A percentile compares a stretch with the other conserved stretches of the same genome.
phyloP scores from a whole-genome alignment of 2,797 vertebrate species.

The Syngnathus acus region DNA sequence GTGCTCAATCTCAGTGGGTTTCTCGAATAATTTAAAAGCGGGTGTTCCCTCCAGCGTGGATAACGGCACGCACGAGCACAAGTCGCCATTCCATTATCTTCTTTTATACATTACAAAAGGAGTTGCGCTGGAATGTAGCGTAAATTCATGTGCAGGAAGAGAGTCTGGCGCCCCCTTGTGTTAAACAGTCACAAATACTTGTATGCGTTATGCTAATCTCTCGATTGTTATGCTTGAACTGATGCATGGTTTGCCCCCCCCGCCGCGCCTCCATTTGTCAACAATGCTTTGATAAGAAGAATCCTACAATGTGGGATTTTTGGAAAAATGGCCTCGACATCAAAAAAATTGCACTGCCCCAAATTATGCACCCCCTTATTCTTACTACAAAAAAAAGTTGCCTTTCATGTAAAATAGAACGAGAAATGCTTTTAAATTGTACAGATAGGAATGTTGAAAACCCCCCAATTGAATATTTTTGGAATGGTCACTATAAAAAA shows the following conservation, averaged over 20 bases:
- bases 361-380: constrained; percentile 48
- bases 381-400: constrained; percentile 51
- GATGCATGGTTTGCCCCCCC: constrained; percentile 12
- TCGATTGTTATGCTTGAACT: constrained; percentile 1
- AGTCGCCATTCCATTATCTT: constrained; percentile 6
- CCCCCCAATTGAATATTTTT: constrained; percentile 30
- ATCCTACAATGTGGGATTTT: constrained; percentile 34
- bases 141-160: constrained; percentile 1
- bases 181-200: constrained; percentile 9
- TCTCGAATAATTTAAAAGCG: not conserved
- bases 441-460: constrained; percentile 54
- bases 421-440: constrained; percentile 56
- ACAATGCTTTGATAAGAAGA: constrained; percentile 24
- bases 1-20: not conserved
- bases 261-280: constrained; percentile 7
- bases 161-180: constrained; percentile 20
- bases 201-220: not conserved
- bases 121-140: not conserved
- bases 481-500: constrained; percentile 16
- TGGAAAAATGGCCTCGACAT: constrained; percentile 21
- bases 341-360: constrained; percentile 53
- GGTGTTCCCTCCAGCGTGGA: not conserved
- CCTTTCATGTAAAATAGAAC: constrained; percentile 63
- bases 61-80: not conserved
- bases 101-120: constrained; percentile 3